A percentile compares a stretch with the other conserved stretches of the same genome.
Conservation (phyloP, 2,797 vertebrate species). For the Girardinus metallicus region DNA sequence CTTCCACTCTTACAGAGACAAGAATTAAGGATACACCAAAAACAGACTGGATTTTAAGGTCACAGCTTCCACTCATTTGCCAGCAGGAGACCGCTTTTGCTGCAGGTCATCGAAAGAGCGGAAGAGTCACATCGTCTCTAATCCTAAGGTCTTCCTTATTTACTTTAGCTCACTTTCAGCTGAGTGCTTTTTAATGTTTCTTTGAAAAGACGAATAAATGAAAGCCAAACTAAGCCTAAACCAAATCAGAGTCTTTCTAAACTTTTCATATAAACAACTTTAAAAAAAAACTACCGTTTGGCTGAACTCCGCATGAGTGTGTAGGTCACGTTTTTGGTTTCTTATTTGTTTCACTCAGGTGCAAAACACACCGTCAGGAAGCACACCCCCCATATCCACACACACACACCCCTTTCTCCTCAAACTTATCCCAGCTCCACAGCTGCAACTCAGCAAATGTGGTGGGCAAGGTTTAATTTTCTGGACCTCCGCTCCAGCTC, state of each 20-base stretch:
- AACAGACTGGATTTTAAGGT: slow-evolving; percentile 58
- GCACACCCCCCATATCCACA: slow-evolving; percentile 25
- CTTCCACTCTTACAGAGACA: slow-evolving; percentile 52
- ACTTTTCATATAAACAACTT: slow-evolving; percentile 9
- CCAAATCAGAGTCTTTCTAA: slow-evolving; percentile 31
- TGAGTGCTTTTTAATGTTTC: slow-evolving; percentile 11
- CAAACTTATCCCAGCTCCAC: slow-evolving; percentile 64
- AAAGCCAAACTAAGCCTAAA: slow-evolving; percentile 19
- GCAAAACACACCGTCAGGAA: slow-evolving; percentile 53
- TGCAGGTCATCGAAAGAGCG: slow-evolving; percentile 30
- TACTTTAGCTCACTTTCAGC: slow-evolving; percentile 7
- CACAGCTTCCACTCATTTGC: slow-evolving; percentile 50
- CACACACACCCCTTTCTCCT: slow-evolving; percentile 42
- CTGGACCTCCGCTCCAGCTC: slow-evolving; percentile 75
- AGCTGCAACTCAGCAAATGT: slow-evolving; percentile 82
- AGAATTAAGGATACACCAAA: slow-evolving; percentile 61
- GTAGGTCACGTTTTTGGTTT: slow-evolving; percentile 35
- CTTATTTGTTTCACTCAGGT: slow-evolving; percentile 63
- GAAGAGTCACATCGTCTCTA: slow-evolving; percentile 12
- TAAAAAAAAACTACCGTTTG: not conserved
- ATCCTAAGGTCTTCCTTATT: not conserved
- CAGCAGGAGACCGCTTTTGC: slow-evolving; percentile 32
- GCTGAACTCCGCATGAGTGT: slow-evolving; percentile 8
- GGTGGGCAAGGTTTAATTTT: slow-evolving; percentile 82
- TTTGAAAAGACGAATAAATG: slow-evolving; percentile 26